phyloP scores from a whole-genome alignment of 2,113 vertebrate species.

The Chunga burmeisteri region DNA sequence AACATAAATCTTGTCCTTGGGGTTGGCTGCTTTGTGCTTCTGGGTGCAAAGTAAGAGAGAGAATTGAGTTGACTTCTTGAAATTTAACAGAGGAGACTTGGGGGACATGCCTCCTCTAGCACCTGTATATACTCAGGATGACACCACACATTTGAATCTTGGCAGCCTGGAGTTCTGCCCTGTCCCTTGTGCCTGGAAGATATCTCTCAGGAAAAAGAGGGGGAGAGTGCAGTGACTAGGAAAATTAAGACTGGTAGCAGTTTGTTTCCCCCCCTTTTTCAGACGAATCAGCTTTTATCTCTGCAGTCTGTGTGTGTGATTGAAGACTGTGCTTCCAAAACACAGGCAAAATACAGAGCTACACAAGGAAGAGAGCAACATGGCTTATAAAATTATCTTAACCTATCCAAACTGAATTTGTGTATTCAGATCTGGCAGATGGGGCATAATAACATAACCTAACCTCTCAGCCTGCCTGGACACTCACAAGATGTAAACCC shows the following conservation, averaged over 20 bases:
- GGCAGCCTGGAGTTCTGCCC: neutral
- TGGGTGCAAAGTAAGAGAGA: neutral
- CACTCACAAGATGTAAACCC: neutral
- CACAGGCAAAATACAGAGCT: neutral
- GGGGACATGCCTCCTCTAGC: neutral
- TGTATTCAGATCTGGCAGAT: neutral
- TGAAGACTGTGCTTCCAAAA: neutral
- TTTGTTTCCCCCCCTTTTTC: neutral
- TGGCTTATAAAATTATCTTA: neutral
- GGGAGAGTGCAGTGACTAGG: neutral
- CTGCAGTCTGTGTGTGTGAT: neutral
- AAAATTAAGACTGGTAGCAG: neutral
- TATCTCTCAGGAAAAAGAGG: neutral
- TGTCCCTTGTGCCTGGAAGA: neutral
- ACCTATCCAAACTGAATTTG: neutral
- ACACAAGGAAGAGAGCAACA: neutral
- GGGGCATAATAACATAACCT: neutral
- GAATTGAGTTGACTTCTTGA: neutral
- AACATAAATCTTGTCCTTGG: neutral
- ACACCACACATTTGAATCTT: neutral
- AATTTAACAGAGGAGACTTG: neutral
- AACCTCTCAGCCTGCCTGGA: neutral
- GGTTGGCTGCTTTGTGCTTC: neutral
- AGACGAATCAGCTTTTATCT: neutral
- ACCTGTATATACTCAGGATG: neutral